Conservation (phyloP, 2,113 vertebrate species). For the Engraulis encrasicolus region DNA sequence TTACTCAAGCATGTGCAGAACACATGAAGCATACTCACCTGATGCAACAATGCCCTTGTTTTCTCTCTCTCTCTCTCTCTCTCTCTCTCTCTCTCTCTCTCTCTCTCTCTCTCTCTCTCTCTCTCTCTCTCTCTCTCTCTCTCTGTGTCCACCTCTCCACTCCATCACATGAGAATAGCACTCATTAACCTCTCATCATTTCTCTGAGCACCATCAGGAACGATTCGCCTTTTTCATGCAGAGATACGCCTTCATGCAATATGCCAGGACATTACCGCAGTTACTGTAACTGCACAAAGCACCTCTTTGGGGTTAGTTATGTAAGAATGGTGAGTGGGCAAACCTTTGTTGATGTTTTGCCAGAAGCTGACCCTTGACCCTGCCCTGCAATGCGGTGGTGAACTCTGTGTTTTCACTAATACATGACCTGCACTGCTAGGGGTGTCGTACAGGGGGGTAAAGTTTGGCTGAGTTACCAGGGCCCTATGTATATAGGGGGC, state of each 20-base stretch:
- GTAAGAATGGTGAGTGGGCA: background rate
- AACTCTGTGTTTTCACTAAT: conserved; percentile 3
- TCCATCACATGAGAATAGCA: too few species aligned
- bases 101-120: background rate
- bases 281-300: conserved; percentile 2
- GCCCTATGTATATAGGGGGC: too few species aligned
- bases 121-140: background rate
- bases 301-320: conserved; percentile 28
- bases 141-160: background rate
- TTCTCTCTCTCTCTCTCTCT: background rate
- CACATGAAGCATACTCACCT: too few species aligned
- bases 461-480: too few species aligned
- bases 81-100: background rate
- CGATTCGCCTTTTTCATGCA: conserved; percentile 14
- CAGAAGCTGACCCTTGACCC: background rate
- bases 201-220: conserved; percentile 30
- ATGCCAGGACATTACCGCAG: background rate
- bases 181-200: conserved; percentile 15
- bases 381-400: background rate
- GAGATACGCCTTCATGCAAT: conserved; percentile 26
- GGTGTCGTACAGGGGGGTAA: too few species aligned
- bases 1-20: too few species aligned
- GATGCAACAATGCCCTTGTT: too few species aligned
- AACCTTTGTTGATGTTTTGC: conserved; percentile 26
- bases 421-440: background rate